Evolutionary conservation across 2,797 vertebrate species (phyloP).

Genomic region (Psittacula echo): DNA sequence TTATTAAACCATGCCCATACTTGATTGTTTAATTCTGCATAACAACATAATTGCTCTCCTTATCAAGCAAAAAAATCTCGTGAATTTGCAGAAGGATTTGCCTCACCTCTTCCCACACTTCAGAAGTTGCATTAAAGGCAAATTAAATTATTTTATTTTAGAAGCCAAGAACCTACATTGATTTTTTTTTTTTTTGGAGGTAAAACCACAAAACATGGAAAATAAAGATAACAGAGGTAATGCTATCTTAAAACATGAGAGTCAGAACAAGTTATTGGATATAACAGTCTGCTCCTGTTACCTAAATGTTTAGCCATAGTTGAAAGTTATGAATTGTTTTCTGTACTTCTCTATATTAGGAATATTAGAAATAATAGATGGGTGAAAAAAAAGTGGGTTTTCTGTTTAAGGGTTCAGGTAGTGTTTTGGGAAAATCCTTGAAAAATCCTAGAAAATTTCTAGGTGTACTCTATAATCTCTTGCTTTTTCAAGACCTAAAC

Average conservation of each 20-base stretch:
- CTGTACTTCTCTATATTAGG: not conserved
- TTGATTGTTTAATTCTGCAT: not conserved
- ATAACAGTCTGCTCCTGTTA: not conserved
- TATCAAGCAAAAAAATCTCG: not conserved
- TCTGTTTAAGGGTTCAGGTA: not conserved
- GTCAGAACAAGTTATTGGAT: not conserved
- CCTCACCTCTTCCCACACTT: not conserved
- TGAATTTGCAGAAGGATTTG: not conserved
- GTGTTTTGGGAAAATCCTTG: not conserved
- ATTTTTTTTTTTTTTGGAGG: not conserved
- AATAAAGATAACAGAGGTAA: not conserved
- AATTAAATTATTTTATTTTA: not conserved
- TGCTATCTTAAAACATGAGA: not conserved
- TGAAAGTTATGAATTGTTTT: not conserved
- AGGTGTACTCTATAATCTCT: not conserved
- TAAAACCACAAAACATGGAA: not conserved
- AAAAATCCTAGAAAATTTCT: not conserved
- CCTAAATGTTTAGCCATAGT: not conserved
- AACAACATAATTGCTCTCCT: not conserved
- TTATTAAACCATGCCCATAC: not conserved
- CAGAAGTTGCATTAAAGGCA: not conserved
- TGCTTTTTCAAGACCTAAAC: not conserved
- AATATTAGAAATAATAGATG: not conserved
- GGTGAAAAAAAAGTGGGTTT: not conserved
- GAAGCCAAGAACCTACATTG: not conserved